A percentile compares a stretch with the other conserved stretches of the same genome.
phyloP scores from a whole-genome alignment of 1,140 invertebrate species.

The Helicoverpa zea region DNA sequence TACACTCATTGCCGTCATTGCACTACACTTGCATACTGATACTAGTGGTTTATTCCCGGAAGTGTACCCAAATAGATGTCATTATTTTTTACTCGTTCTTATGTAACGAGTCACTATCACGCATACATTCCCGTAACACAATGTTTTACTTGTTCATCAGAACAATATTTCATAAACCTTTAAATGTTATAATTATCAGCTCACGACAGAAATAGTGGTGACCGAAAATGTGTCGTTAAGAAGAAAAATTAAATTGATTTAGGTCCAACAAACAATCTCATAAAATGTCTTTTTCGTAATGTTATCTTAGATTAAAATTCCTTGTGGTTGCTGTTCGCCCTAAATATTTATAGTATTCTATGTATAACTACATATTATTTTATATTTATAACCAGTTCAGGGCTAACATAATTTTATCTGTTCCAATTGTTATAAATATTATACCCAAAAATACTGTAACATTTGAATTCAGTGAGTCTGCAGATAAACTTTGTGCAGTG shows the following conservation, averaged over 20 bases:
- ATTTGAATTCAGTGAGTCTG: constrained; percentile 7
- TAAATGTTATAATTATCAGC: constrained; percentile 1
- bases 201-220: constrained; percentile 12
- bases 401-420: not conserved
- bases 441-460: not conserved
- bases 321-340: constrained; percentile 34
- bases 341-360: constrained; percentile 28
- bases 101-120: too few relatives aligned
- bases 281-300: constrained; percentile 40
- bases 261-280: constrained; percentile 39
- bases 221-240: constrained; percentile 14
- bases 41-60: not conserved
- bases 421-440: not conserved
- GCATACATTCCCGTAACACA: too few relatives aligned
- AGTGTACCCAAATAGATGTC: too few relatives aligned
- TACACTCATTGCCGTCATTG: constrained; percentile 20
- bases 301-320: constrained; percentile 35
- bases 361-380: constrained; percentile 17
- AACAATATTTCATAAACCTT: not conserved
- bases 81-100: too few relatives aligned
- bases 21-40: not conserved
- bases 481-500: constrained; percentile 35
- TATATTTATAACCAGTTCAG: constrained; percentile 7
- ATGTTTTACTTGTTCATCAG: too few relatives aligned
- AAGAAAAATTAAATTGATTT: constrained; percentile 42